Evolutionary conservation across 2,888 invertebrate species (phyloP).

Genomic region (Lithophane semibrunnea): DNA sequence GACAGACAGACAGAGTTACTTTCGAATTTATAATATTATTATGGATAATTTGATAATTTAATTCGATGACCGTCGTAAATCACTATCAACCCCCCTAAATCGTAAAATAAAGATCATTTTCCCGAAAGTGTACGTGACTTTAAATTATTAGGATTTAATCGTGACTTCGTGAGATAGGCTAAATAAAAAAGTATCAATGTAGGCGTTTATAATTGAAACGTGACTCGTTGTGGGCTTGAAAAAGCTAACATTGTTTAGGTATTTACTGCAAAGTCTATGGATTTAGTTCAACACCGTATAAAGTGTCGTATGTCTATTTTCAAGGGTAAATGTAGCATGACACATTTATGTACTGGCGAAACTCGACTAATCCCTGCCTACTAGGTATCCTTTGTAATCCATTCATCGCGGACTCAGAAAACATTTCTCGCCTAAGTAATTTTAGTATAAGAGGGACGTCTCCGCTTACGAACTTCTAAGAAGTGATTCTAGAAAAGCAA

Average conservation of each 20-base stretch:
- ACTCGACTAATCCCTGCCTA: constrained; percentile 35
- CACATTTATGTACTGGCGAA: constrained; percentile 22
- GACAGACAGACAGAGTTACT: too few species aligned
- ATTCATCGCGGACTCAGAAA: constrained; percentile 16
- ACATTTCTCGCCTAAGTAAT: constrained; percentile 26
- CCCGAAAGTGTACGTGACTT: constrained; percentile 44
- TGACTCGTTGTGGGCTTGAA: constrained; percentile 33
- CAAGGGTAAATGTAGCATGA: constrained; percentile 9
- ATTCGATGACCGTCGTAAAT: neutral
- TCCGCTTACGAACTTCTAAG: constrained; percentile 9
- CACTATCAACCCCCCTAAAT: constrained; percentile 5
- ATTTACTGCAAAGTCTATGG: neutral
- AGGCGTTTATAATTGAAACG: constrained; percentile 35
- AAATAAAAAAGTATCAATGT: constrained; percentile 26
- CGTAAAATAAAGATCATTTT: constrained; percentile 36
- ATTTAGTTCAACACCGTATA: constrained; percentile 8
- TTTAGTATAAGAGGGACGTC: neutral
- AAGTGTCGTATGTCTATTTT: constrained; percentile 6
- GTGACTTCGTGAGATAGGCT: constrained; percentile 33
- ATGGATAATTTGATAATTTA: neutral
- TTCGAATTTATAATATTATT: too few species aligned
- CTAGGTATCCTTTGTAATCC: constrained; percentile 27
- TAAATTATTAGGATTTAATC: constrained; percentile 29
- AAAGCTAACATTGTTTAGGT: constrained; percentile 16
- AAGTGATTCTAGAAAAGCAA: neutral